A percentile compares a stretch with the other conserved stretches of the same genome.
phyloP scores from a whole-genome alignment of 2,113 vertebrate genomes.

The Silurus meridionalis region DNA sequence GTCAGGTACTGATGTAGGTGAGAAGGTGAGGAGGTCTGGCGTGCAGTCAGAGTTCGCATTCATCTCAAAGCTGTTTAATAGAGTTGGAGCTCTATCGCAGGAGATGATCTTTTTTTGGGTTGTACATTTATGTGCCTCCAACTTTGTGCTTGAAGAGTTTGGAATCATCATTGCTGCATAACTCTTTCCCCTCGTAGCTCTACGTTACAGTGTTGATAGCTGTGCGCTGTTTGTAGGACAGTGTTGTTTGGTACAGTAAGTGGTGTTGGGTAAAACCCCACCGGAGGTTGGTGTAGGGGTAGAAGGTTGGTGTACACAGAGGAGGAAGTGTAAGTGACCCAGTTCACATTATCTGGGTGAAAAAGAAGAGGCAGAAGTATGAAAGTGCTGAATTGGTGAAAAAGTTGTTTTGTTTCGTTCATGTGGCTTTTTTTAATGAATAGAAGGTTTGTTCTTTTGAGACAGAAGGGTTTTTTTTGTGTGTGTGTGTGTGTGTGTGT shows the following conservation, averaged over 20 bases:
- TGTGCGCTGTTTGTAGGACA: background rate
- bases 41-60: no score
- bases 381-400: constrained; percentile 11
- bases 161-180: no score
- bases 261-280: background rate
- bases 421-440: constrained; percentile 47
- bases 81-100: no score
- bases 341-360: background rate
- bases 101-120: no score
- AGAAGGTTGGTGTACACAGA: background rate
- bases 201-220: no score
- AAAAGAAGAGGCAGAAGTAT: background rate
- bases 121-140: no score
- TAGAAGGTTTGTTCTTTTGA: constrained; percentile 23
- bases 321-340: constrained; percentile 18
- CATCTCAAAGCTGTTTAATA: no score
- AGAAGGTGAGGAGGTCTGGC: no score
- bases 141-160: no score
- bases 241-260: no score
- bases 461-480: background rate
- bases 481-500: background rate
- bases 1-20: no score
- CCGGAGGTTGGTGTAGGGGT: background rate
- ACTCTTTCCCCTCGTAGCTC: no score
- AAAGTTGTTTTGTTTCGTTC: constrained; percentile 18